Evolutionary conservation across 2,113 vertebrate species (phyloP).

Genomic region (Percina caprodes): DNA sequence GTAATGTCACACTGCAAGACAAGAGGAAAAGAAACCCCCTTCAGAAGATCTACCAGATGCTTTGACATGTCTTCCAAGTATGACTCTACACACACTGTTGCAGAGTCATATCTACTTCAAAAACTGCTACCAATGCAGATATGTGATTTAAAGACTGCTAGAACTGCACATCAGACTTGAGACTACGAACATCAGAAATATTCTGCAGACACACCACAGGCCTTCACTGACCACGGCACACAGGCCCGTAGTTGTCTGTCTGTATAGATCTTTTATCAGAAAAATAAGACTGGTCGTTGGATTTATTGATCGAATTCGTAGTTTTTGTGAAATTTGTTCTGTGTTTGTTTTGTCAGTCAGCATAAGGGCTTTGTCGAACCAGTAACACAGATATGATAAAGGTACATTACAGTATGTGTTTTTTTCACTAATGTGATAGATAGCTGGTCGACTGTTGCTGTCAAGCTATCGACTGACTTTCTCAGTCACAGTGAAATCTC

Average conservation of each 20-base stretch:
- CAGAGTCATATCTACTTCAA: constrained; percentile 19
- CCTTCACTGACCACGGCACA: not conserved
- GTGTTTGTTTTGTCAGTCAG: constrained; percentile 54
- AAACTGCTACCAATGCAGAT: constrained; percentile 21
- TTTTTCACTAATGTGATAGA: constrained; percentile 39
- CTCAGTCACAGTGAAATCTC: constrained; percentile 10
- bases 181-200: not conserved
- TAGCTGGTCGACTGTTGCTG: constrained; percentile 10
- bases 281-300: constrained; percentile 12
- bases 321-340: constrained; percentile 61
- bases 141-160: constrained; percentile 3
- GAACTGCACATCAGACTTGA: constrained; percentile 16
- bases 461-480: constrained; percentile 15
- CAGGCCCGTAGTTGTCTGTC: not conserved
- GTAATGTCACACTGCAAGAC: not conserved
- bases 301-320: constrained; percentile 38
- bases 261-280: constrained; percentile 46
- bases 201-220: constrained; percentile 26
- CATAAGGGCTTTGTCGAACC: constrained; percentile 66
- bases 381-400: constrained; percentile 30
- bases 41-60: constrained; percentile 1
- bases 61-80: not conserved
- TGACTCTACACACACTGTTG: not conserved
- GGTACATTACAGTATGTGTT: constrained; percentile 19
- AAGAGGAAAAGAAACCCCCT: not conserved